Evolutionary conservation across 2,113 vertebrate genomes (phyloP).

Genomic region (Oryzias woworae): DNA sequence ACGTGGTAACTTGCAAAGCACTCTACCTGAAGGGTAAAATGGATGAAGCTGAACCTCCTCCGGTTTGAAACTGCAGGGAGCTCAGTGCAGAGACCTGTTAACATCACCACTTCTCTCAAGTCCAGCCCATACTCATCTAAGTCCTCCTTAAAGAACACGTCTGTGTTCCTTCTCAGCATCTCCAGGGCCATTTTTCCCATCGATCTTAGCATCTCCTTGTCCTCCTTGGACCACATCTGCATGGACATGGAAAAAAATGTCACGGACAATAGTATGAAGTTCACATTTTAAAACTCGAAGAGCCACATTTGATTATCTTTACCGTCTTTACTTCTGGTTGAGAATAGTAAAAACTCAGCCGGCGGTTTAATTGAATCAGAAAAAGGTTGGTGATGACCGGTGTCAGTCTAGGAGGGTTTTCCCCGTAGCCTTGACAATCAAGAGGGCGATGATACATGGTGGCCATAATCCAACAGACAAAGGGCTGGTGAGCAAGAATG

Average conservation of each 20-base stretch:
- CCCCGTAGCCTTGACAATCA: neutral
- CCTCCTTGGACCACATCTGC: constrained; percentile 49
- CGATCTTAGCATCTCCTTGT: constrained; percentile 32
- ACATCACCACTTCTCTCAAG: constrained; percentile 44
- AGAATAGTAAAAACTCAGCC: constrained; percentile 61
- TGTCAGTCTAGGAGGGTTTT: constrained; percentile 52
- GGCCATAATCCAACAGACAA: constrained; percentile 73
- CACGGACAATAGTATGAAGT: neutral
- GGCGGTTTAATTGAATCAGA: constrained; percentile 69
- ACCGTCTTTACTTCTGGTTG: constrained; percentile 26
- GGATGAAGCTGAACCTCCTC: constrained; percentile 62
- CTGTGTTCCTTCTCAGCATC: constrained; percentile 44
- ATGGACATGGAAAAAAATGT: neutral
- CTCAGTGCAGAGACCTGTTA: constrained; percentile 66
- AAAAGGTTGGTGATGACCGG: constrained; percentile 62
- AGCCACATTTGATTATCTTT: neutral
- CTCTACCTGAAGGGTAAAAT: constrained; percentile 67
- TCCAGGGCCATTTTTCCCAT: constrained; percentile 68
- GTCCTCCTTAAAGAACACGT: constrained; percentile 59
- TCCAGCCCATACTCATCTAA: constrained; percentile 42
- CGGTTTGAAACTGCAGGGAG: neutral
- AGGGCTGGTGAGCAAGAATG: constrained; percentile 63
- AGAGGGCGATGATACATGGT: constrained; percentile 48
- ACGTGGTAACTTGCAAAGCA: too few species aligned
- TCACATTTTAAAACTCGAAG: neutral